Percentiles rank a stretch among this genome's conserved stretches.
phyloP scores from a whole-genome alignment of 2,113 vertebrate species.

The Otocyon megalotis region DNA sequence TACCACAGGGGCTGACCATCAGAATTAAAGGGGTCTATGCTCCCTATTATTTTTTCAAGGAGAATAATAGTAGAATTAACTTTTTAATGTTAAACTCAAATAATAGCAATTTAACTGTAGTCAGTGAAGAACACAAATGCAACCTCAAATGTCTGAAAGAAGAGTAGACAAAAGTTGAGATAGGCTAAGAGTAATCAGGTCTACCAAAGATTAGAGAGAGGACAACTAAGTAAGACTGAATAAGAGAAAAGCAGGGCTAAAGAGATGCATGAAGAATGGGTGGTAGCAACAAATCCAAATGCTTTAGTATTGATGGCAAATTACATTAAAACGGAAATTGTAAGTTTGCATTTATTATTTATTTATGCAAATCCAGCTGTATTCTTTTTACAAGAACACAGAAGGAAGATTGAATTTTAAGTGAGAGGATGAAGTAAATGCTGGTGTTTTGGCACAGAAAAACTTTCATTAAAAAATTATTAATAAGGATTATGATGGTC shows the following conservation, averaged over 20 bases:
- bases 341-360: neutral
- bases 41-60: neutral
- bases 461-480: neutral
- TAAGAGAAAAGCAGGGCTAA: neutral
- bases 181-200: neutral
- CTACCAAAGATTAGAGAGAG: neutral
- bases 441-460: neutral
- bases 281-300: neutral
- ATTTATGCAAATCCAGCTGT: rapidly evolving
- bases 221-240: neutral
- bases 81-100: neutral
- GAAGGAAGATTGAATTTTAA: neutral
- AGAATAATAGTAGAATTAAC: neutral
- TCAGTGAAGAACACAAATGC: neutral
- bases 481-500: neutral
- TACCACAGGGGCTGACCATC: too few relatives aligned
- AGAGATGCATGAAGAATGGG: neutral
- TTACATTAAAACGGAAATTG: neutral
- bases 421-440: neutral
- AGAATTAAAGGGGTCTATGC: neutral
- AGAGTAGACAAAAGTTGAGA: neutral
- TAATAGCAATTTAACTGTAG: neutral
- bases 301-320: neutral
- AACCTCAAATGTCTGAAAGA: neutral
- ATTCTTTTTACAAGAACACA: neutral